Evolutionary conservation across 2,113 vertebrate species (phyloP), one percentile per base, ranked within the genome.

Genomic region (Penelope pileata): DNA sequence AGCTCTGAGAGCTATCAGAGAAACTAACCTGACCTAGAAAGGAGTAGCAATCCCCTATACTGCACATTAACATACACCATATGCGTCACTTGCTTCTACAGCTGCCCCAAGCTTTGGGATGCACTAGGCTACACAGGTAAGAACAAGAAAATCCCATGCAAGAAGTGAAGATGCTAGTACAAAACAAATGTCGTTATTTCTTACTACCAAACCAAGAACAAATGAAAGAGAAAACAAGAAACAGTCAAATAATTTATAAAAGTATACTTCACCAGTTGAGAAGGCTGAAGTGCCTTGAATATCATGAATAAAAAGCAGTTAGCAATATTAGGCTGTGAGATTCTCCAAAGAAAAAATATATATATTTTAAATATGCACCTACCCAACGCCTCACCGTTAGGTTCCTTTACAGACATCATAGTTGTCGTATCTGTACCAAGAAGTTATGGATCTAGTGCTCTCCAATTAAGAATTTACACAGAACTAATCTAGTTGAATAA

Each of bases 71-170:
- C 22, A 79, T 12, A 23, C 53, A 73, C 54, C 59, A 86, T 83
- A 32, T 11, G 59, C 12, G 32, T 72, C 14, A 54, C 19, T 11
- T 42, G 18, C 32, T 90, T 59, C 63, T 24, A 83, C 13, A 90
- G n/a, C 16, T 8, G 88, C 16, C 10, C 47, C 40, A 72, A 48
- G 59, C 16, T 7, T 54, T 30, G 80, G 68, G 16, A 76, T 59
- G 54, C 0, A 0, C 18, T 56, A n/a, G 43, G 10, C 5, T 45
- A 36, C 48, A 93, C 1, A 2, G 4, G 2, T 48, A 58, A 40
- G 9, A 84, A 29, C 66, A 83, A 86, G 12, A 16, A 94, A 79
- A 76, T n/a, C 3, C 36, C 40, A 42, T 50, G 29, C 29, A 54
- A 77, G 54, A 56, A 83, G n/a, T 14, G 58, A 76, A 80, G 47